Percentiles rank a stretch among this genome's conserved stretches.
Conservation (phyloP, 2,888 invertebrate genomes). For the Chromoteleia sp. region DNA sequence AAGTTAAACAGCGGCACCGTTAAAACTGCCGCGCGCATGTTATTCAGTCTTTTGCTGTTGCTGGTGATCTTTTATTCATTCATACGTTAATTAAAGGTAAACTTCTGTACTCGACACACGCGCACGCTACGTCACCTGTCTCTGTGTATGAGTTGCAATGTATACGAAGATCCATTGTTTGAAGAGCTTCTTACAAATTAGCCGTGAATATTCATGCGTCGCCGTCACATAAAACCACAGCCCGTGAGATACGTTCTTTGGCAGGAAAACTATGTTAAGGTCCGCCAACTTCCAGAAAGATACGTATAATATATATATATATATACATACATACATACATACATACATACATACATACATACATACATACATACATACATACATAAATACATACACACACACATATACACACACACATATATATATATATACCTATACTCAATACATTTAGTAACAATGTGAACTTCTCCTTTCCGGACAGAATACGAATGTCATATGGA, state of each 20-base stretch:
- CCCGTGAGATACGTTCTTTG: slow-evolving; percentile 67
- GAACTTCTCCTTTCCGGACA: slow-evolving; percentile 15
- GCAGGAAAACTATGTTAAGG: slow-evolving; percentile 68
- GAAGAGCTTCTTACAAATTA: slow-evolving; percentile 83
- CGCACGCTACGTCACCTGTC: slow-evolving; percentile 64
- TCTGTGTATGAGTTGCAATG: slow-evolving; percentile 67
- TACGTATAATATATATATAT: no score
- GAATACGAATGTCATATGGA: slow-evolving; percentile 59
- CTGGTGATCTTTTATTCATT: slow-evolving; percentile 80
- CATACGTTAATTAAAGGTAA: slow-evolving; percentile 82
- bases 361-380: no score
- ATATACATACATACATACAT: no score
- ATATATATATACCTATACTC: no score
- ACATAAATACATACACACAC: no score
- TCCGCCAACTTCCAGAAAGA: slow-evolving; percentile 63
- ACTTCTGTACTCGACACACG: slow-evolving; percentile 75
- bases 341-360: no score
- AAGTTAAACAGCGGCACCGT: slow-evolving; percentile 62
- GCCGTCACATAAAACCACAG: slow-evolving; percentile 71
- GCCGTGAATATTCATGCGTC: slow-evolving; percentile 82
- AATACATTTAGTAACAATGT: slow-evolving; percentile 67
- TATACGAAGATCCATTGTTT: slow-evolving; percentile 77
- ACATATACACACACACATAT: no score
- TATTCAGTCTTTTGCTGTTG: slow-evolving; percentile 73
- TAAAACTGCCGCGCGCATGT: slow-evolving; percentile 49